Percentiles rank a stretch among this genome's conserved stretches.
Evolutionary conservation across 2,797 vertebrate genomes (phyloP).

Genomic region (Acrocephalus scirpaceus): DNA sequence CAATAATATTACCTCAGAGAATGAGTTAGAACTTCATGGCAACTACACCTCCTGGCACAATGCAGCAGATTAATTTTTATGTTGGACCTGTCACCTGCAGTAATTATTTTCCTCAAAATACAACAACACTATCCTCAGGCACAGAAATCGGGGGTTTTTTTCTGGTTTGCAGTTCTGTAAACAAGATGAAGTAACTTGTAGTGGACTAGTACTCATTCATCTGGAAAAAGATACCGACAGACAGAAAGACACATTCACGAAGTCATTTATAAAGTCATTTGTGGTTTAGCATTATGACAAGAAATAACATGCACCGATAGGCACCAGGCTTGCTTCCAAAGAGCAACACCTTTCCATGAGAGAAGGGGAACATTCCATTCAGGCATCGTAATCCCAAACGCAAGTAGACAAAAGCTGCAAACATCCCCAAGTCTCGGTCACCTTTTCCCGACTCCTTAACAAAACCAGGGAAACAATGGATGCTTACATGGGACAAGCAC

Average conservation of each 20-base stretch:
- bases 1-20: neutral
- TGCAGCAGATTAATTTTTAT: neutral
- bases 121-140: neutral
- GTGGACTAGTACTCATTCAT: neutral
- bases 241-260: neutral
- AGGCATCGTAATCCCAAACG: neutral
- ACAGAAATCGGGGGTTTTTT: neutral
- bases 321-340: neutral
- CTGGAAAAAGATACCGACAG: neutral
- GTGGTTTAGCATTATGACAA: neutral
- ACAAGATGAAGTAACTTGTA: conserved; percentile 11
- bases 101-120: neutral
- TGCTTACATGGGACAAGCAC: rapidly evolving
- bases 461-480: neutral
- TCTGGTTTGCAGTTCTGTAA: neutral
- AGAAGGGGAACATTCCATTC: neutral
- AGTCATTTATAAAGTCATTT: neutral
- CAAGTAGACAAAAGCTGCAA: neutral
- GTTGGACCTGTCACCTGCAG: neutral
- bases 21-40: neutral
- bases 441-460: neutral
- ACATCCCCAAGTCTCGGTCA: rapidly evolving
- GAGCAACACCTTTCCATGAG: neutral
- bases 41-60: neutral
- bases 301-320: neutral